These are phyloP conservation scores for Nephila pilipes DNA, from an alignment of 1,140 invertebrate species.

Conservation along the genomic window DNA sequence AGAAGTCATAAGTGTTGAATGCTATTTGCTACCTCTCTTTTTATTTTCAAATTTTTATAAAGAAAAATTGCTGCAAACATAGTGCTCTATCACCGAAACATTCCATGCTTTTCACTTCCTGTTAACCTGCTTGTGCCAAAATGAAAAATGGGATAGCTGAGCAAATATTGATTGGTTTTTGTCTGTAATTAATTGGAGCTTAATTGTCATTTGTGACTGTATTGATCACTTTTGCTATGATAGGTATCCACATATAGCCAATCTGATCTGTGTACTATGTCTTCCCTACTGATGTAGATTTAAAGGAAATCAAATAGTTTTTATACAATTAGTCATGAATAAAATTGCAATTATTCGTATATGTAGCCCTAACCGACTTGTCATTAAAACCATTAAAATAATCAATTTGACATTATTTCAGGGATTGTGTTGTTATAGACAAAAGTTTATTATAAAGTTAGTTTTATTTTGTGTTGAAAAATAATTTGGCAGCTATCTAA, in stretches of 20 bases:
- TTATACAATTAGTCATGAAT: too few relatives aligned
- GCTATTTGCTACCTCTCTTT: not conserved
- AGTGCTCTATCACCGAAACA: not conserved
- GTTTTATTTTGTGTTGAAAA: too few relatives aligned
- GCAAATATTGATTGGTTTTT: not conserved
- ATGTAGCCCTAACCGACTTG: too few relatives aligned
- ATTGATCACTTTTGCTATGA: not conserved
- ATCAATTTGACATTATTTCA: too few relatives aligned
- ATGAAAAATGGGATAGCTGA: not conserved
- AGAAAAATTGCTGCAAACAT: not conserved
- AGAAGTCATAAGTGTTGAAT: not conserved
- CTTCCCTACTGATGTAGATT: not conserved
- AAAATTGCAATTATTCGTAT: too few relatives aligned
- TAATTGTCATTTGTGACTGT: not conserved
- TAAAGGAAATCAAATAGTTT: too few relatives aligned
- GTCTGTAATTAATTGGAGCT: not conserved
- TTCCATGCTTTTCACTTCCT: slow-evolving; percentile 22
- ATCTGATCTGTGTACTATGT: not conserved
- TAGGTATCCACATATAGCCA: not conserved
- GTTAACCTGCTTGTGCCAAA: slow-evolving; percentile 34
- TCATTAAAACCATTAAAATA: too few relatives aligned
- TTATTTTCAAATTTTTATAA: not conserved
- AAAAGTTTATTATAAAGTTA: too few relatives aligned
- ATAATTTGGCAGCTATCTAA: too few relatives aligned
- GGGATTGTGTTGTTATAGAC: too few relatives aligned